Conservation (phyloP, 2,888 invertebrate genomes). For the Diarsia rubi region DNA sequence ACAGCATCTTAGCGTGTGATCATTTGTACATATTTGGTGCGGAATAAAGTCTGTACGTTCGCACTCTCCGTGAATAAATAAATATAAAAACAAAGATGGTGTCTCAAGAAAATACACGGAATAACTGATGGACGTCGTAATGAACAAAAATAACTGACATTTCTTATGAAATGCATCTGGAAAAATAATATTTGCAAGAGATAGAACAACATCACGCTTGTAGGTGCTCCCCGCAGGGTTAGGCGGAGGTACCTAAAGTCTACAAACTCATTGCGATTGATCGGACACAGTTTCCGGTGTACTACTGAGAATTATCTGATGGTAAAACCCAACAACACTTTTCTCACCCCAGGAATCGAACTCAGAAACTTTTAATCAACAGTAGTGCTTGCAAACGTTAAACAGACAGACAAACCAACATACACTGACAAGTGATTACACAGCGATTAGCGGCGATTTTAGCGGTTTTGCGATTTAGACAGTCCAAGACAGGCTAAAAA, state of each 20-base stretch:
- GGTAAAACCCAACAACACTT: neutral
- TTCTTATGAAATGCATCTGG: conserved; percentile 16
- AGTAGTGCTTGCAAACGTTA: neutral
- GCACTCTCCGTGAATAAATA: conserved; percentile 22
- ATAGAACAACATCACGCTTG: neutral
- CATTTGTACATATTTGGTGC: conserved; percentile 42
- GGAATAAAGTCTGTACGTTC: conserved; percentile 18
- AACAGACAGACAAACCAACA: no score
- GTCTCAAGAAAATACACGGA: conserved; percentile 31
- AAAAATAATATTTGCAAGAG: conserved; percentile 4
- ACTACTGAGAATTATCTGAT: neutral
- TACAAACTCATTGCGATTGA: neutral
- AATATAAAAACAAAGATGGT: conserved; percentile 33
- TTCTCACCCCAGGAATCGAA: neutral
- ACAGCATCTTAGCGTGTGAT: conserved; percentile 5
- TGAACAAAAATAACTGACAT: conserved; percentile 14
- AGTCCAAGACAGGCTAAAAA: neutral
- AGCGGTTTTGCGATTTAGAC: no score
- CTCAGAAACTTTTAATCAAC: neutral
- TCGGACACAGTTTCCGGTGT: neutral
- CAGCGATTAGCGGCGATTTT: no score
- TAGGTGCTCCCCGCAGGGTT: neutral
- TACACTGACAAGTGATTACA: no score
- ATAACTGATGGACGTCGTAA: conserved; percentile 7
- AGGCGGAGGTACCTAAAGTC: neutral